A percentile compares a stretch with the other conserved stretches of the same genome.
Conservation (phyloP, 2,113 vertebrate species). For the Crypturellus undulatus region DNA sequence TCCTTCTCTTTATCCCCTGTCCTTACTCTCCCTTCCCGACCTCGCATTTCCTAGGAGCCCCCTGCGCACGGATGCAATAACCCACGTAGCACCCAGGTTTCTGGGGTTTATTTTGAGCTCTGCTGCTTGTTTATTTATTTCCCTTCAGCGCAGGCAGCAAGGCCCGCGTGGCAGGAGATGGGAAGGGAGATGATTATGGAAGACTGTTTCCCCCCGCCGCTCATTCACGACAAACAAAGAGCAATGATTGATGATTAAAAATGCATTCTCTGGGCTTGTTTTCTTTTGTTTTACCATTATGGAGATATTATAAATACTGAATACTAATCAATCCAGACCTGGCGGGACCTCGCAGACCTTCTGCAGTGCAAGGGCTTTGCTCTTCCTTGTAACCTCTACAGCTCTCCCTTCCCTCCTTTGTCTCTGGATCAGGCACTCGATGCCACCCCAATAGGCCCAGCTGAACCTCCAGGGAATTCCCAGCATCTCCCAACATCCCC, state of each 20-base stretch:
- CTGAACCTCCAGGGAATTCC: neutral
- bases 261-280: constrained; percentile 87
- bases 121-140: constrained; percentile 83
- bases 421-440: neutral
- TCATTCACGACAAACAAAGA: constrained; percentile 89
- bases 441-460: neutral
- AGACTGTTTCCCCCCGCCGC: constrained; percentile 83
- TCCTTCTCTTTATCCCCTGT: constrained; percentile 27
- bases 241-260: constrained; percentile 90
- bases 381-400: constrained; percentile 43
- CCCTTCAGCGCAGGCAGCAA: constrained; percentile 75
- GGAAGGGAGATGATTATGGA: constrained; percentile 84
- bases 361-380: constrained; percentile 62
- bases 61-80: constrained; percentile 57
- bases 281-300: constrained; percentile 90
- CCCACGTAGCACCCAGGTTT: constrained; percentile 76
- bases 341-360: constrained; percentile 79
- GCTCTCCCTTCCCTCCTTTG: constrained; percentile 16
- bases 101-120: constrained; percentile 81
- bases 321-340: constrained; percentile 87
- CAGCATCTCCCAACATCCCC: accelerated
- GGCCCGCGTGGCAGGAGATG: constrained; percentile 79
- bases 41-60: constrained; percentile 4
- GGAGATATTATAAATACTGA: constrained; percentile 86
- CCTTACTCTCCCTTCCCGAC: constrained; percentile 5